Base-by-base conservation (phyloP, 2,888 invertebrate species). In the Chloromyia formosa region DNA sequence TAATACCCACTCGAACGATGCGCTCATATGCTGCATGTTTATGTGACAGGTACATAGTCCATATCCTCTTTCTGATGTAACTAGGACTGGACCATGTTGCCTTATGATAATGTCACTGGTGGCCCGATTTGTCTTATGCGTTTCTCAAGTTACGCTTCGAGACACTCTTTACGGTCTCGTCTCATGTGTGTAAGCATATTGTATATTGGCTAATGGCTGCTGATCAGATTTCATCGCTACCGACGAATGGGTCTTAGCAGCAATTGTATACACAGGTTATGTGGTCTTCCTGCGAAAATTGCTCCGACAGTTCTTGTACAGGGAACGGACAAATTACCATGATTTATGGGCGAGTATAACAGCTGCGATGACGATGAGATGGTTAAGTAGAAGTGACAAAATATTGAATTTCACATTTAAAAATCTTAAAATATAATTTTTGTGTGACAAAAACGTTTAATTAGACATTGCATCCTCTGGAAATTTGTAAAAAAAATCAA, bases 261-360 rank as follows among this genome's bases (percentile, higher is more conserved):
- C 22, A 56, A 71, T 56, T 71, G 40, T 18, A 71, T 56, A 56
- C 56, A 40, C n/a, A 71, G 71, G 71, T 71, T 71, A 71, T 56
- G 22, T 20, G 58, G 71, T 20, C 71, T 71, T 71, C 71, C 71
- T 71, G 71, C 71, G 71, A 71, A 71, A 71, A 71, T 71, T 40
- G 56, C 20, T 71, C 42, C 16, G 27, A 54, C 69, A 53, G 45
- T 45, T 45, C 45, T 22, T 66, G 66, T 69, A 27, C 35, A 18
- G 16, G 54, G 35, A 10, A 58, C 10, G 20, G 58, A 71, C 71
- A 71, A 56, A 71, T 71, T 71, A 71, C 71, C 71, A 71, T 71
- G 71, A 71, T 71, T 71, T 71, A 71, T 71, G 71, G 58, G 1
- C 16, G 45, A 56, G 42, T 56, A 40, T 40, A 56, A 56, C 40